Base-by-base conservation (phyloP, 2,888 invertebrate genomes). In the Hirtodrosophila confusa region DNA sequence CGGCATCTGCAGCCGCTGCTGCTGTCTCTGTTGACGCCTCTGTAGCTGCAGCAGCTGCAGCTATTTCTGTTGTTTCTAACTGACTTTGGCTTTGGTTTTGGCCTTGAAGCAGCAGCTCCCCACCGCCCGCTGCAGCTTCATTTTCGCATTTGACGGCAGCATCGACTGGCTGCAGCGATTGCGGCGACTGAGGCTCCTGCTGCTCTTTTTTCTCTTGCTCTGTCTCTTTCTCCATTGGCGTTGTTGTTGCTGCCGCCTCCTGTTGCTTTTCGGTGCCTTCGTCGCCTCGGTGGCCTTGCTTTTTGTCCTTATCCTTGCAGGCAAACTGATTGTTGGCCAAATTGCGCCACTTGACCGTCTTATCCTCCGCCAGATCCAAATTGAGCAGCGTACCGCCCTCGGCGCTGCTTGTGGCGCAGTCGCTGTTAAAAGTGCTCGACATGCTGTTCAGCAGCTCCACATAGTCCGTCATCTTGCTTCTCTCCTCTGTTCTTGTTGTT, bases 321-420 rank as follows among this genome's bases (percentile, higher is more conserved):
- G 92, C 91, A 65, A 90, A 90, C 67, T 90, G 90, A 87, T 92
- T 92, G 69, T 91, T 91, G 54, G 89, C 88, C 72, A 92, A 83
- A 60, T 90, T 88, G 62, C 92, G 90, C 92, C 92, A 92, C 65
- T 92, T 92, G 24, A 90, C 49, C 29, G 92, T 92, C 57, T 91
- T 91, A 75, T 92, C 92, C 72, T 90, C 90, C 57, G 89, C 90
- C 65, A 91, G 57, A 66, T 91, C 89, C 43, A 90, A 71, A 53
- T 89, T 83, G n/a, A 89, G 72, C 54, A 86, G 63, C 29, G 80
- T 80, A 3, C 84, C 89, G 47, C 89, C 87, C 65, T 88, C 89
- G 47, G 86, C 90, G 10, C 88, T 89, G 66, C 78, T 79, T 7
- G 86, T 83, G 51, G 88, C 88, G 61, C 89, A 89, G 49, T 90